Evolutionary conservation across 2,888 invertebrate species (phyloP).

Genomic region (Leptinotarsa haldemani): DNA sequence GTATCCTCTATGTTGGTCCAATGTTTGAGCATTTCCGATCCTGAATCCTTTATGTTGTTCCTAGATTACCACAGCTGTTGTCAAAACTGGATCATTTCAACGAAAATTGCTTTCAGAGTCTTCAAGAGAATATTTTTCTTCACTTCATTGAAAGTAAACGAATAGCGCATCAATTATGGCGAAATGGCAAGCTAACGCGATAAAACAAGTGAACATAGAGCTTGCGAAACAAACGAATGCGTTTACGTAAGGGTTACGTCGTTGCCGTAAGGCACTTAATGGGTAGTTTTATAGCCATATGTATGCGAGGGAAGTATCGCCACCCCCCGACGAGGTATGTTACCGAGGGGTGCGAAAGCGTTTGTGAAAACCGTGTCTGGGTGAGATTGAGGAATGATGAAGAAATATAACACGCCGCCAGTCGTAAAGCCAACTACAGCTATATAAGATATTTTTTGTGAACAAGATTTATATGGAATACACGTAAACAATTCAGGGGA

Average conservation of each 20-base stretch:
- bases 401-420: slow-evolving; percentile 49
- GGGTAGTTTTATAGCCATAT: slow-evolving; percentile 31
- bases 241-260: slow-evolving; percentile 16
- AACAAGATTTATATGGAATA: slow-evolving; percentile 45
- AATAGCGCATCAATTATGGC: slow-evolving; percentile 24
- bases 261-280: slow-evolving; percentile 10
- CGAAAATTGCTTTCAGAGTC: neutral
- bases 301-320: slow-evolving; percentile 40
- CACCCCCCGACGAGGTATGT: neutral
- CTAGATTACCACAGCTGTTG: no score
- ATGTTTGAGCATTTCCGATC: no score
- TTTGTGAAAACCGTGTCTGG: slow-evolving; percentile 38
- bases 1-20: no score
- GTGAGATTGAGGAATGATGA: slow-evolving; percentile 55
- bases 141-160: slow-evolving; percentile 22
- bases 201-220: neutral
- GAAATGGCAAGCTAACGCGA: slow-evolving; percentile 25
- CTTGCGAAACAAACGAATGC: slow-evolving; percentile 1
- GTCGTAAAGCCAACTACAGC: slow-evolving; percentile 47
- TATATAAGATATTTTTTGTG: slow-evolving; percentile 41
- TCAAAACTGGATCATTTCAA: no score
- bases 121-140: neutral
- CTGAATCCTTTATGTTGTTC: no score
- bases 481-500: slow-evolving; percentile 39
- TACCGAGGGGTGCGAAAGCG: slow-evolving; percentile 32